phyloP scores from a whole-genome alignment of 2,888 invertebrate genomes.

The Drosophila formosana region DNA sequence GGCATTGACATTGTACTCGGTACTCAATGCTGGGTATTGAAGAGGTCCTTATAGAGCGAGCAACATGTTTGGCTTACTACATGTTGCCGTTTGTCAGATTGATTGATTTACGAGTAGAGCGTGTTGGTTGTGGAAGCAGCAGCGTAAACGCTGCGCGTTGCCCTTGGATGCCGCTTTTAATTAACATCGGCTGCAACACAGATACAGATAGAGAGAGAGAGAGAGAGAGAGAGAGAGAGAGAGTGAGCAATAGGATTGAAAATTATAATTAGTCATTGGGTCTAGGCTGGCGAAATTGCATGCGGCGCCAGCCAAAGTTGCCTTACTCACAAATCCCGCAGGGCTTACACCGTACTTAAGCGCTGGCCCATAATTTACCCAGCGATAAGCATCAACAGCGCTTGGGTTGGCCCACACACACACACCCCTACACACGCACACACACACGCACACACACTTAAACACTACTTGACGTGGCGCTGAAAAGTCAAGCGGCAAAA shows the following conservation, averaged over 20 bases:
- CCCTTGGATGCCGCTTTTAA: constrained; percentile 44
- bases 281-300: constrained; percentile 35
- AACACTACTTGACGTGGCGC: constrained; percentile 37
- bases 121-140: background rate
- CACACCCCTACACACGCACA: constrained; percentile 11
- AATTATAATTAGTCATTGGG: constrained; percentile 69
- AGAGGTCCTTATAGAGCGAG: constrained; percentile 21
- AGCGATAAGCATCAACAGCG: constrained; percentile 67
- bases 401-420: constrained; percentile 35
- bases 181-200: constrained; percentile 56
- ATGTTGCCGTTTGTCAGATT: constrained; percentile 47
- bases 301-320: constrained; percentile 7
- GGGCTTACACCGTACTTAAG: constrained; percentile 65
- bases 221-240: constrained; percentile 3
- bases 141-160: constrained; percentile 12
- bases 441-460: background rate
- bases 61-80: constrained; percentile 46
- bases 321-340: constrained; percentile 21
- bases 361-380: constrained; percentile 61
- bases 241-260: constrained; percentile 17
- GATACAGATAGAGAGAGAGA: background rate
- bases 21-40: constrained; percentile 25
- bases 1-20: constrained; percentile 66
- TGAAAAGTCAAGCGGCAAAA: constrained; percentile 69
- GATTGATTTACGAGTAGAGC: constrained; percentile 61